Percentiles rank a stretch among this genome's conserved stretches.
Conservation (phyloP, 30 jellyfish, hydroid and myxozoan genomes). For the Chironex yamaguchii region DNA sequence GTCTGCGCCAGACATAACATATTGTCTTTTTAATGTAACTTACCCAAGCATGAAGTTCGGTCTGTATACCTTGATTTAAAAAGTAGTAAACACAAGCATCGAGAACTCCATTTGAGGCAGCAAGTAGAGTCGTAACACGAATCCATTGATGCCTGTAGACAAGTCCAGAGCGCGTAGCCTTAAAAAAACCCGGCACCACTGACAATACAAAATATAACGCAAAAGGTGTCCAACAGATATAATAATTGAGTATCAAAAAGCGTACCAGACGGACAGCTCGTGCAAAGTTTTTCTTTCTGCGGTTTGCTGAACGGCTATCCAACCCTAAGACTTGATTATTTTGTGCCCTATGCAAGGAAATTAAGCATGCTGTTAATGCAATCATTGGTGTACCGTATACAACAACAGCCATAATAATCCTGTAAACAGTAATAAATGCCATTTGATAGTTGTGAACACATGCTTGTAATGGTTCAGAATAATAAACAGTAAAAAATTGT, state of each 20-base stretch:
- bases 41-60: neutral
- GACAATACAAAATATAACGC: neutral
- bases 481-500: neutral
- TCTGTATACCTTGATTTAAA: neutral
- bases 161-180: neutral
- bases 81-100: neutral
- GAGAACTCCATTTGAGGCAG: neutral
- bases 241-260: too few species aligned
- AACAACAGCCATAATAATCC: neutral
- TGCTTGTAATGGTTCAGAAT: neutral
- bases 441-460: neutral
- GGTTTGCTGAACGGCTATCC: neutral
- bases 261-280: neutral
- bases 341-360: neutral
- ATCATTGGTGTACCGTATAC: neutral
- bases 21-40: too few species aligned
- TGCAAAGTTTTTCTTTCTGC: neutral
- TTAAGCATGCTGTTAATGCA: neutral
- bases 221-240: neutral
- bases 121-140: neutral
- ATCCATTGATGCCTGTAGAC: neutral
- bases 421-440: neutral
- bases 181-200: neutral
- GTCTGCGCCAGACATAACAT: too few species aligned
- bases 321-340: neutral